Conservation (phyloP, 2,113 vertebrate genomes). For the Malurus alboscapulatus region DNA sequence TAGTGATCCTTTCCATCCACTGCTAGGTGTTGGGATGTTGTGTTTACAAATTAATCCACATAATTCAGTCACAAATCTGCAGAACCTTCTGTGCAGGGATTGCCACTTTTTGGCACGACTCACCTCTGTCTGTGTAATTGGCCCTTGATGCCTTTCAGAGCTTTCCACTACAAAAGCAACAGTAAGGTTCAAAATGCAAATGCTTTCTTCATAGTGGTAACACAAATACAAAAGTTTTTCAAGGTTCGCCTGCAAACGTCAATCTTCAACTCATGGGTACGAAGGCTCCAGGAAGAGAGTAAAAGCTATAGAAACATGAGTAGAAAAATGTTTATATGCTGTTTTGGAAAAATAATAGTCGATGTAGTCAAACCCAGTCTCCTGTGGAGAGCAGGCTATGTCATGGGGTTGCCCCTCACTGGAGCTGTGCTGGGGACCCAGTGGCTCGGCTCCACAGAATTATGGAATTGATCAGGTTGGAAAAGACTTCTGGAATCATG, state of each 20-base stretch:
- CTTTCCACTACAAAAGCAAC: background rate
- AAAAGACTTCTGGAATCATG: background rate
- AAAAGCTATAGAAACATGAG: background rate
- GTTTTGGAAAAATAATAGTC: background rate
- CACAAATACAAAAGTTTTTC: background rate
- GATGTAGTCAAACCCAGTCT: background rate
- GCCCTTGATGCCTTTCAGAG: background rate
- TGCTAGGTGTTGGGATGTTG: background rate
- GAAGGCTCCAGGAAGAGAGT: background rate
- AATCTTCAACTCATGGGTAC: background rate
- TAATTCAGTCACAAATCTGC: background rate
- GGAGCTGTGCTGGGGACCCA: background rate
- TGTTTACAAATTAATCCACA: background rate
- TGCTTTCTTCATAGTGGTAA: background rate
- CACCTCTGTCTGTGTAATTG: background rate
- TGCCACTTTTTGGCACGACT: background rate
- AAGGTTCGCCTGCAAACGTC: background rate
- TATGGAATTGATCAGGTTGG: background rate
- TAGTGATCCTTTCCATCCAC: background rate
- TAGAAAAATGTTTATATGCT: background rate
- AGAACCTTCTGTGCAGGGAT: background rate
- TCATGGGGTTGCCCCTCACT: accelerated
- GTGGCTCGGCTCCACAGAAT: accelerated
- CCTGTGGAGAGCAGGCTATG: background rate
- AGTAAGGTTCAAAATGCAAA: background rate